phyloP scores from a whole-genome alignment of 1,140 invertebrate genomes.

The Drosophila ercepeae region DNA sequence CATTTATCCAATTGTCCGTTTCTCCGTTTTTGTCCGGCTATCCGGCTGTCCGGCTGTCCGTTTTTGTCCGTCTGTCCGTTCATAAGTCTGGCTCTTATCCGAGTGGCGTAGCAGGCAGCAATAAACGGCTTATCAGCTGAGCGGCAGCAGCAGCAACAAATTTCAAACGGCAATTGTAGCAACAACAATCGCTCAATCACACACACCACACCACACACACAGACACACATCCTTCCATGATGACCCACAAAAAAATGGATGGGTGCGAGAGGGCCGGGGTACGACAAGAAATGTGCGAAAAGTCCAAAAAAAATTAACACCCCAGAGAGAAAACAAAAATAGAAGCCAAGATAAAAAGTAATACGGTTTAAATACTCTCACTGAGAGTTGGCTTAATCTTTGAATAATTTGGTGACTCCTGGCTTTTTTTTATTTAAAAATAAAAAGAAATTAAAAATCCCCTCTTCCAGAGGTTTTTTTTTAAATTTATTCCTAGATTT shows the following conservation, averaged over 20 bases:
- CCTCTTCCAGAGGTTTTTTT: no score
- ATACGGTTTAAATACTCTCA: constrained; percentile 21
- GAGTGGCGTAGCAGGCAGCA: constrained; percentile 28
- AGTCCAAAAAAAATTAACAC: constrained; percentile 54
- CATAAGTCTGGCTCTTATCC: constrained; percentile 26
- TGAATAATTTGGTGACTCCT: no score
- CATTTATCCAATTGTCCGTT: background rate
- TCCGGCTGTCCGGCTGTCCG: no score
- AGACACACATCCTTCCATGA: constrained; percentile 25
- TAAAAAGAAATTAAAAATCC: no score
- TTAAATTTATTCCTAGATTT: no score
- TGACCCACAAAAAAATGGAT: constrained; percentile 50
- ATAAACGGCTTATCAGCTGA: constrained; percentile 66
- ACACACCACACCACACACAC: constrained; percentile 6
- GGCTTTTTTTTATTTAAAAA: no score
- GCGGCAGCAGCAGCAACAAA: constrained; percentile 17
- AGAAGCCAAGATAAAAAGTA: constrained; percentile 17
- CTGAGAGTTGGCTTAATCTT: background rate
- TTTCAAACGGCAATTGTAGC: constrained; percentile 1
- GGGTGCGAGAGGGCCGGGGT: background rate
- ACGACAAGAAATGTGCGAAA: constrained; percentile 48
- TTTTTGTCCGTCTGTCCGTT: background rate
- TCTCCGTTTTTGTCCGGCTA: background rate
- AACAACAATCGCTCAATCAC: constrained; percentile 34
- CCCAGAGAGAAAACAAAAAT: background rate